These are phyloP conservation scores for Neogobius melanostomus DNA, from an alignment of 2,113 vertebrate genomes.

Conservation along the genomic window DNA sequence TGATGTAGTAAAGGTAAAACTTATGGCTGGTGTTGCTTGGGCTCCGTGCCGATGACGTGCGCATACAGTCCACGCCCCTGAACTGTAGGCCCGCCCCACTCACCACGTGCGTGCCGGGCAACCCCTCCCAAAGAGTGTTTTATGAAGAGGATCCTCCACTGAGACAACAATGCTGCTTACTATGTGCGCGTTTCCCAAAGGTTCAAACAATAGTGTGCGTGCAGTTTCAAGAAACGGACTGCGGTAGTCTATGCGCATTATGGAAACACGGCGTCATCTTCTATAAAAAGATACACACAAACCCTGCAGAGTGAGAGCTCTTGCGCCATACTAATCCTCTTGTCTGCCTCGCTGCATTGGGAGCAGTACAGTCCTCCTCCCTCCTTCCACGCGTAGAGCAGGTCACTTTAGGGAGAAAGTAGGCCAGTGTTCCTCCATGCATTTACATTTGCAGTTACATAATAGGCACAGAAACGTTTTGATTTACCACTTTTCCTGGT, in stretches of 20 bases:
- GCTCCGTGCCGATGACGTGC: constrained; percentile 74
- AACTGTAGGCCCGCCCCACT: constrained; percentile 50
- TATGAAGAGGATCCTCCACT: constrained; percentile 35
- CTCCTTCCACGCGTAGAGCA: constrained; percentile 58
- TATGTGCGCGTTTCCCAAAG: not conserved
- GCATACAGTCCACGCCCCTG: constrained; percentile 42
- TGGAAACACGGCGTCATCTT: not conserved
- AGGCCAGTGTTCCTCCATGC: constrained; percentile 67
- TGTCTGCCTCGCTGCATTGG: constrained; percentile 45
- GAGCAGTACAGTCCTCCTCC: constrained; percentile 33
- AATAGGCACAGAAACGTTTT: constrained; percentile 51
- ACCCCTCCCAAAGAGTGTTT: constrained; percentile 67
- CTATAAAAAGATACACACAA: too few relatives aligned
- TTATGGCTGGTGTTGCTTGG: constrained; percentile 40
- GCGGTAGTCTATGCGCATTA: not conserved
- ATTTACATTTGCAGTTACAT: constrained; percentile 69
- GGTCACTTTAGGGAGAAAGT: constrained; percentile 71
- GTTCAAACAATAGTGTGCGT: too few relatives aligned
- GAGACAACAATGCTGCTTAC: not conserved
- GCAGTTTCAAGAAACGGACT: not conserved
- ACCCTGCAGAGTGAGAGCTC: constrained; percentile 52
- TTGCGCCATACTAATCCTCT: constrained; percentile 12
- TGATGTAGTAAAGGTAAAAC: not conserved
- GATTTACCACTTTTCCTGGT: constrained; percentile 25
- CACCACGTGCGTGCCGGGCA: constrained; percentile 80